Conservation (phyloP, 1,140 invertebrate species). For the Medauroidea extradentata region DNA sequence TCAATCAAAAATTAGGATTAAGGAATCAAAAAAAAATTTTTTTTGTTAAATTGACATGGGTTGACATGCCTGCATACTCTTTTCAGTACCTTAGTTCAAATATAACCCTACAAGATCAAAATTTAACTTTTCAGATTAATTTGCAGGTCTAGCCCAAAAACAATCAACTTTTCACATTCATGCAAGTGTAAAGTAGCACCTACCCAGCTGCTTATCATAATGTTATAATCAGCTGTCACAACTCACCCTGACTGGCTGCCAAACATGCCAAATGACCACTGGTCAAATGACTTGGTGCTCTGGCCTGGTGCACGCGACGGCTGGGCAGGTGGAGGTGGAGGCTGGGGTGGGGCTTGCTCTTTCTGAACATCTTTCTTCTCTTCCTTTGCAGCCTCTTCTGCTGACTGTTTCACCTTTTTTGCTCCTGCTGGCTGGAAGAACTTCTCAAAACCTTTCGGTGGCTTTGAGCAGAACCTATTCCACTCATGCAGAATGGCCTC, state of each 20-base stretch:
- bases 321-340: slow-evolving; percentile 33
- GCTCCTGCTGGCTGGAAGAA: slow-evolving; percentile 65
- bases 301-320: slow-evolving; percentile 41
- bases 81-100: too few species aligned
- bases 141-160: too few species aligned
- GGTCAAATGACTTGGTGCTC: slow-evolving; percentile 34
- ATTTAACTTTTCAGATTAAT: too few species aligned
- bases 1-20: too few species aligned
- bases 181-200: too few species aligned
- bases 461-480: slow-evolving; percentile 57
- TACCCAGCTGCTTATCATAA: too few species aligned
- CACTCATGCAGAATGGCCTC: slow-evolving; percentile 49
- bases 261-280: slow-evolving; percentile 66
- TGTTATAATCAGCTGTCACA: not conserved
- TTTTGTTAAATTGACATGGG: too few species aligned
- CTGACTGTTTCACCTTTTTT: slow-evolving; percentile 40
- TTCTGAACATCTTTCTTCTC: slow-evolving; percentile 26
- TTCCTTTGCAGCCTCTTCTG: slow-evolving; percentile 17
- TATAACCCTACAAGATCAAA: too few species aligned
- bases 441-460: slow-evolving; percentile 90
- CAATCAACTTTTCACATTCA: not conserved
- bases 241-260: slow-evolving; percentile 35
- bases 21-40: too few species aligned
- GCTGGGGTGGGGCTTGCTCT: slow-evolving; percentile 32
- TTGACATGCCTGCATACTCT: too few species aligned